Conservation (phyloP, 2,113 vertebrate genomes). For the Coregonus clupeaformis region DNA sequence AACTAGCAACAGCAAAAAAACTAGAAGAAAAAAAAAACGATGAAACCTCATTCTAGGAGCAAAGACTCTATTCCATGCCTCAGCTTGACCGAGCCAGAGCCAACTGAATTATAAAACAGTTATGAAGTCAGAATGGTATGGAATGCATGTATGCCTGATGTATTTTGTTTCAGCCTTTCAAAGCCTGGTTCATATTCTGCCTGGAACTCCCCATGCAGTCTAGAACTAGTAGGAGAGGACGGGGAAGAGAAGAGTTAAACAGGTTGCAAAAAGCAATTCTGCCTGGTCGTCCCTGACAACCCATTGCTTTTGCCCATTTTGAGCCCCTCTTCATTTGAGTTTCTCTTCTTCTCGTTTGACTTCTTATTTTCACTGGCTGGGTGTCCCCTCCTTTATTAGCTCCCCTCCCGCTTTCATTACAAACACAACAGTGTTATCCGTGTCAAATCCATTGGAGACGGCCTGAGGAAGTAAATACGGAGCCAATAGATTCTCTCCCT, state of each 20-base stretch:
- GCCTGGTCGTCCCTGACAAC: constrained; percentile 42
- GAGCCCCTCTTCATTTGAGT: constrained; percentile 55
- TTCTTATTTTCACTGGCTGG: constrained; percentile 42
- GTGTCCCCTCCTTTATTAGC: constrained; percentile 58
- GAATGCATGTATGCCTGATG: constrained; percentile 28
- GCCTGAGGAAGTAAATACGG: constrained; percentile 67
- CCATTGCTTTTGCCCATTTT: constrained; percentile 51
- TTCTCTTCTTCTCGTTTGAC: constrained; percentile 43
- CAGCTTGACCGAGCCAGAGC: neutral
- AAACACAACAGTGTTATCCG: constrained; percentile 64
- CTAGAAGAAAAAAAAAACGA: neutral
- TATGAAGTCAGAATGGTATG: constrained; percentile 34
- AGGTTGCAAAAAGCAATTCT: constrained; percentile 29
- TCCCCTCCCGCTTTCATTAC: constrained; percentile 57
- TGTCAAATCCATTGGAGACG: constrained; percentile 72
- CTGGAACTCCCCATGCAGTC: constrained; percentile 18
- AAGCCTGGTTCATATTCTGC: constrained; percentile 41
- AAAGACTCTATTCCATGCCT: constrained; percentile 19
- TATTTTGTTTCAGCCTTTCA: constrained; percentile 51
- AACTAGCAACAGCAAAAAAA: constrained; percentile 37
- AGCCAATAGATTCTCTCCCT: constrained; percentile 58
- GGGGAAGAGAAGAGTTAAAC: neutral
- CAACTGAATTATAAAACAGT: constrained; percentile 59
- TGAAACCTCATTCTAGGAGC: constrained; percentile 41
- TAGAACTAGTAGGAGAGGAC: constrained; percentile 26